A percentile compares a stretch with the other conserved stretches of the same genome.
Evolutionary conservation across 2,113 vertebrate species (phyloP).

Genomic region (Zosterops pallidus): DNA sequence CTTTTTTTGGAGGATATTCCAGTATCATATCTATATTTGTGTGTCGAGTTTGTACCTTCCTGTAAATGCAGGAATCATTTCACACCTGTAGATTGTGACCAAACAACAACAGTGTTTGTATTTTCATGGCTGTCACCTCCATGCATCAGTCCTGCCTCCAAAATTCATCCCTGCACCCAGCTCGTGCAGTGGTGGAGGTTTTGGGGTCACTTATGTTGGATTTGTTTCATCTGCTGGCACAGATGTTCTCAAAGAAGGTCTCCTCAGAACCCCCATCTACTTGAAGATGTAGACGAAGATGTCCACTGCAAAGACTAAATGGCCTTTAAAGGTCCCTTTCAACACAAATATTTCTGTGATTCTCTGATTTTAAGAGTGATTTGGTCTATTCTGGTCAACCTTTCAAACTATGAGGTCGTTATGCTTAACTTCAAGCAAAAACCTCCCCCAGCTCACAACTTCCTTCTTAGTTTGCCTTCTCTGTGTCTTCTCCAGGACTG

Average conservation of each 20-base stretch:
- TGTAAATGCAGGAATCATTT: background rate
- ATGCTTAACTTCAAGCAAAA: background rate
- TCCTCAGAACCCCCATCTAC: background rate
- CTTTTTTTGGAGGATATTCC: background rate
- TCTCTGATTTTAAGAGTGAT: background rate
- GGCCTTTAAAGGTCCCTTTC: background rate
- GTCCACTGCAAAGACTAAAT: background rate
- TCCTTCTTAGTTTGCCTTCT: background rate
- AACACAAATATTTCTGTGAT: background rate
- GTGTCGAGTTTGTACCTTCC: fast-evolving
- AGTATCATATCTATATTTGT: background rate
- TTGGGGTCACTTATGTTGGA: background rate
- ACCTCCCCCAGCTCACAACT: background rate
- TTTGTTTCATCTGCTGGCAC: background rate
- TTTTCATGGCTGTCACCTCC: background rate
- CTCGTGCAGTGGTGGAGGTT: background rate
- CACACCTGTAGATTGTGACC: fast-evolving
- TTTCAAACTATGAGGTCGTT: background rate
- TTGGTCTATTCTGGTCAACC: background rate
- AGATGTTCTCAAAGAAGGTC: background rate
- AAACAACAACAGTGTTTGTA: fast-evolving
- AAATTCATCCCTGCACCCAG: background rate
- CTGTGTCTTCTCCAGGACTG: background rate
- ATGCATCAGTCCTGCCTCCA: background rate
- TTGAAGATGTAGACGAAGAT: background rate